Evolutionary conservation across 2,888 invertebrate genomes (phyloP).

Genomic region (Desoria tigrina): DNA sequence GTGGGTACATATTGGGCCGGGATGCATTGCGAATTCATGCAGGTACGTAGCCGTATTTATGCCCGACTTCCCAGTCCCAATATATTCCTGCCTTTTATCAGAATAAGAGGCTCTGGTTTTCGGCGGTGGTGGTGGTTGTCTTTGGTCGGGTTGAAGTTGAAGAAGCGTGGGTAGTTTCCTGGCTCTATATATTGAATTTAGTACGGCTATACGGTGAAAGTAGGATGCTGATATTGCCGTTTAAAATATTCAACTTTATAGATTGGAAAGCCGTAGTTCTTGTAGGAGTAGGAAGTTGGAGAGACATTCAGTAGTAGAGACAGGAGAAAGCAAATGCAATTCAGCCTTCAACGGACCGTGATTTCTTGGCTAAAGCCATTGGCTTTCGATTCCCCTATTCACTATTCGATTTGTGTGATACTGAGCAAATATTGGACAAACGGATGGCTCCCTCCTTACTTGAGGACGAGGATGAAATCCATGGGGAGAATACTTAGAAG

Average conservation of each 20-base stretch:
- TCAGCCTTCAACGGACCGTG: conserved; percentile 7
- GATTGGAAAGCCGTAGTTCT: background rate
- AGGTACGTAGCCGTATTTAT: background rate
- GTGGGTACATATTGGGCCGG: background rate
- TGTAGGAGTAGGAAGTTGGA: background rate
- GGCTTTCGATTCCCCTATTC: background rate
- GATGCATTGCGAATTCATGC: conserved; percentile 12
- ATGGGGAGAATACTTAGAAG: too few relatives aligned
- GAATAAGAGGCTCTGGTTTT: background rate
- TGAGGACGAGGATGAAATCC: too few relatives aligned
- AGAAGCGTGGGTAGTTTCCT: background rate
- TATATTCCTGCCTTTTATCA: background rate
- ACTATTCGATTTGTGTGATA: conserved; percentile 6
- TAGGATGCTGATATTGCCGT: background rate
- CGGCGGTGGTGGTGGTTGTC: background rate
- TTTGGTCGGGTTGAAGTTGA: background rate
- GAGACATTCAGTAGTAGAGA: background rate
- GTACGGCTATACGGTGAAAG: too few relatives aligned
- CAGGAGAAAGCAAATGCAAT: background rate
- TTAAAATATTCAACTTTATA: conserved; percentile 1
- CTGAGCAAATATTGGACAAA: conserved; percentile 16
- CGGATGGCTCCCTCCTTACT: background rate
- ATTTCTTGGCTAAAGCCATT: conserved; percentile 5
- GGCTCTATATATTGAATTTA: background rate
- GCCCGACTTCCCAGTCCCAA: background rate